Conservation (phyloP, 2,888 invertebrate genomes). For the Quadroppia sp. region DNA sequence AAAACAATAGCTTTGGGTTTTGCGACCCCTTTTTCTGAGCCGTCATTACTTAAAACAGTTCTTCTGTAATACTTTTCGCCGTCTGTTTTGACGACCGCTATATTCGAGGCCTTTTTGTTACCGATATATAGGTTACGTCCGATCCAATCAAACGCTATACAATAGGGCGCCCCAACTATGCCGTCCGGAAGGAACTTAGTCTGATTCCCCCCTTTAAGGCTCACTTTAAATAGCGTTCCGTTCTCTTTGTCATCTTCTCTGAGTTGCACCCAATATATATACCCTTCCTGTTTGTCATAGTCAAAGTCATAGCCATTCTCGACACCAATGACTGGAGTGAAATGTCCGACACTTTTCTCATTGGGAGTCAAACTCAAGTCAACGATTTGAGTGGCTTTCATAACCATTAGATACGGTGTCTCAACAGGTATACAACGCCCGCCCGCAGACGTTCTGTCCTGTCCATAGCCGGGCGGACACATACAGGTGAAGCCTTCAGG, state of each 20-base stretch:
- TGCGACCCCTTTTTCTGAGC: constrained; percentile 76
- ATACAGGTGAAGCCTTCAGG: constrained; percentile 73
- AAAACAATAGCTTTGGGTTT: constrained; percentile 80
- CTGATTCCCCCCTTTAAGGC: constrained; percentile 77
- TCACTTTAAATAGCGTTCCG: constrained; percentile 77
- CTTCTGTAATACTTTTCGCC: constrained; percentile 61
- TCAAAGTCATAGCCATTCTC: constrained; percentile 83
- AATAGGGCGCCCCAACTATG: constrained; percentile 83
- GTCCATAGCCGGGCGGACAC: constrained; percentile 78
- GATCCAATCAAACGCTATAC: constrained; percentile 94
- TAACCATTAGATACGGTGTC: constrained; percentile 79
- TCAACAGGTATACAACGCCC: constrained; percentile 61
- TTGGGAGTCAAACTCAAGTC: constrained; percentile 69
- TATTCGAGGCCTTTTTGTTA: constrained; percentile 80
- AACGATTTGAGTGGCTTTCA: constrained; percentile 82
- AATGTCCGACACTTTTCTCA: constrained; percentile 65
- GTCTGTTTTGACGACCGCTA: constrained; percentile 69
- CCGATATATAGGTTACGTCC: constrained; percentile 91
- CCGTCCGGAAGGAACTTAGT: constrained; percentile 75
- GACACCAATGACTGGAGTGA: constrained; percentile 82
- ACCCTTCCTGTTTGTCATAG: constrained; percentile 79
- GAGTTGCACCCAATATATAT: constrained; percentile 77
- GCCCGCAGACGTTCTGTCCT: constrained; percentile 47
- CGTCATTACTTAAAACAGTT: constrained; percentile 83
- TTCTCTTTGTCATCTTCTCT: constrained; percentile 64